These are phyloP conservation scores for Ibycter americanus DNA, from an alignment of 2,797 vertebrate genomes.

Conservation along the genomic window DNA sequence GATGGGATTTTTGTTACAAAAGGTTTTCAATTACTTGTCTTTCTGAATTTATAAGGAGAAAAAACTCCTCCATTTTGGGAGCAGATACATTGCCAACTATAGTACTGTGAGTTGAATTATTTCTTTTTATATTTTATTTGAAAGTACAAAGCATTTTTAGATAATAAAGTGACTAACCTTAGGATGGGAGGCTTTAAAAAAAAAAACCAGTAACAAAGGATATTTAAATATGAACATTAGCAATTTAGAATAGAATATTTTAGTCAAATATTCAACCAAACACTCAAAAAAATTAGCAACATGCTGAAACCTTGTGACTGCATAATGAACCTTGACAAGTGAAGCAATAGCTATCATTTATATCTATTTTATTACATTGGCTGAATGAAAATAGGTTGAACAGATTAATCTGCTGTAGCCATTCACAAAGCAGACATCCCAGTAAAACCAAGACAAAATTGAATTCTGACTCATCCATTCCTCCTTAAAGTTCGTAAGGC, in stretches of 20 bases:
- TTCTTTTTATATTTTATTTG: neutral
- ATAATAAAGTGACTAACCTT: neutral
- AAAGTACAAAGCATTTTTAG: neutral
- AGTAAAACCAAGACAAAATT: neutral
- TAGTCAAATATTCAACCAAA: neutral
- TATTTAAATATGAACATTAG: neutral
- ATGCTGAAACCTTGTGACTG: neutral
- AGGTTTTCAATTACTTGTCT: neutral
- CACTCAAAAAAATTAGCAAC: neutral
- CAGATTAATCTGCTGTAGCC: neutral
- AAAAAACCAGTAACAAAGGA: neutral
- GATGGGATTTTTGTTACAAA: neutral
- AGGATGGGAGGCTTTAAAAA: neutral
- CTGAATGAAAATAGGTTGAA: neutral
- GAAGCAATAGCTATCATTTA: neutral
- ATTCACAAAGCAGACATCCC: neutral
- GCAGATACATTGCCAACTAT: neutral
- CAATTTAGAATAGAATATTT: neutral
- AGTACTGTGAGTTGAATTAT: neutral
- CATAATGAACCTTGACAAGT: neutral
- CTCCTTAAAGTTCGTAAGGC: neutral
- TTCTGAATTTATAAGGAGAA: neutral
- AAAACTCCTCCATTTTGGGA: neutral
- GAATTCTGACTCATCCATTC: neutral
- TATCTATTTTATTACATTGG: neutral